A percentile compares a stretch with the other conserved stretches of the same genome.
phyloP scores from a whole-genome alignment of 2,113 vertebrate species.

The Thalassarche chlororhynchos region DNA sequence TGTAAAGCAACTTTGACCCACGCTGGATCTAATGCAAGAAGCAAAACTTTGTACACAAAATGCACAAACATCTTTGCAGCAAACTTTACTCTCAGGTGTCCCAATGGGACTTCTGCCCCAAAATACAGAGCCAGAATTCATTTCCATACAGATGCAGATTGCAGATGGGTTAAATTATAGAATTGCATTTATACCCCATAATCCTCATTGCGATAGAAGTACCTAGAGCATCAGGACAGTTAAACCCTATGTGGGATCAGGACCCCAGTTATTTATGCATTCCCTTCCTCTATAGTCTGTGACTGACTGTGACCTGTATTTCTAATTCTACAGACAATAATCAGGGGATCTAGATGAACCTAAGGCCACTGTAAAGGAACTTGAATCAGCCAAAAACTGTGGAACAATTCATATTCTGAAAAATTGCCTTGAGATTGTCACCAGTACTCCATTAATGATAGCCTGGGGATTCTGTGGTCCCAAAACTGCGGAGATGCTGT shows the following conservation, averaged over 20 bases:
- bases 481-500: not conserved
- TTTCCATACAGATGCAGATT: not conserved
- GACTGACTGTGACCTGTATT: not conserved
- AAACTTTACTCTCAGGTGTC: not conserved
- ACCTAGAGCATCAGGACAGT: not conserved
- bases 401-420: not conserved
- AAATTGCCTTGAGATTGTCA: not conserved
- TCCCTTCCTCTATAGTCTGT: not conserved
- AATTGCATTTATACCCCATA: not conserved
- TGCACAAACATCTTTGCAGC: not conserved
- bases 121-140: not conserved
- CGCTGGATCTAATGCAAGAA: not conserved
- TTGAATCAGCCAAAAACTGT: not conserved
- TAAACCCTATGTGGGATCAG: not conserved
- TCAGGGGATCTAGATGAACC: not conserved
- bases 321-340: not conserved
- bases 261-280: not conserved
- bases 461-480: not conserved
- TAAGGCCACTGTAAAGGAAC: not conserved
- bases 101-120: not conserved
- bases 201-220: not conserved
- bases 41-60: not conserved
- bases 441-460: not conserved
- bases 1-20: not conserved
- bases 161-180: not conserved